These are phyloP conservation scores for Procambarus clarkii DNA, from an alignment of 1,140 invertebrate species.

Conservation along the genomic window DNA sequence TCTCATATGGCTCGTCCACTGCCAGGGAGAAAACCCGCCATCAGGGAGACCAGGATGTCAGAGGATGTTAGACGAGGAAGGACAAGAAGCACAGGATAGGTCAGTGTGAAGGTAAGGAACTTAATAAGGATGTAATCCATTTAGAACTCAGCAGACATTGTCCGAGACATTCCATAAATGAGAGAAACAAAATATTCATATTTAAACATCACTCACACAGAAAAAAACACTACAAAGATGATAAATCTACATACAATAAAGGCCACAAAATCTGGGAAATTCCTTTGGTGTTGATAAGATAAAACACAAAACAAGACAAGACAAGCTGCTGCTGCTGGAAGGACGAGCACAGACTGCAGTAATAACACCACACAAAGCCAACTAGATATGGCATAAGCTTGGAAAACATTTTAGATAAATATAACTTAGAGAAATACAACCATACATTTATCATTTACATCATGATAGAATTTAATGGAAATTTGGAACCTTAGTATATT, in stretches of 20 bases:
- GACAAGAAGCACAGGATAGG: background rate
- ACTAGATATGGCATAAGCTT: background rate
- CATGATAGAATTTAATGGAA: too few species aligned
- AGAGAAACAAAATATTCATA: background rate
- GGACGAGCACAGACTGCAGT: background rate
- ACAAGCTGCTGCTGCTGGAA: background rate
- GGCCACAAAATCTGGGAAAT: background rate
- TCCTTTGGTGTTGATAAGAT: background rate
- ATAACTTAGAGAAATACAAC: background rate
- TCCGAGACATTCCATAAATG: background rate
- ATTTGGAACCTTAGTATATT: too few species aligned
- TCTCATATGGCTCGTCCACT: conserved; percentile 82
- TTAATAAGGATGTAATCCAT: too few species aligned
- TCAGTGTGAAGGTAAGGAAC: background rate
- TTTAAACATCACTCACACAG: background rate
- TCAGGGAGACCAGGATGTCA: conserved; percentile 19
- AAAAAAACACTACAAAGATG: background rate
- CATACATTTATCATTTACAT: background rate
- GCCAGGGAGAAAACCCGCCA: conserved; percentile 56
- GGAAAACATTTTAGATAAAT: background rate
- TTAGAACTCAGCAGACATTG: too few species aligned
- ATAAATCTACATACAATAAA: background rate
- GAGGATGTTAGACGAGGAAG: conserved; percentile 1
- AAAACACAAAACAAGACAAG: background rate
- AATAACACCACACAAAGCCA: background rate